Percentiles rank a stretch among this genome's conserved stretches.
Conservation (phyloP, 2,888 invertebrate genomes). For the Crocallis elinguaria region DNA sequence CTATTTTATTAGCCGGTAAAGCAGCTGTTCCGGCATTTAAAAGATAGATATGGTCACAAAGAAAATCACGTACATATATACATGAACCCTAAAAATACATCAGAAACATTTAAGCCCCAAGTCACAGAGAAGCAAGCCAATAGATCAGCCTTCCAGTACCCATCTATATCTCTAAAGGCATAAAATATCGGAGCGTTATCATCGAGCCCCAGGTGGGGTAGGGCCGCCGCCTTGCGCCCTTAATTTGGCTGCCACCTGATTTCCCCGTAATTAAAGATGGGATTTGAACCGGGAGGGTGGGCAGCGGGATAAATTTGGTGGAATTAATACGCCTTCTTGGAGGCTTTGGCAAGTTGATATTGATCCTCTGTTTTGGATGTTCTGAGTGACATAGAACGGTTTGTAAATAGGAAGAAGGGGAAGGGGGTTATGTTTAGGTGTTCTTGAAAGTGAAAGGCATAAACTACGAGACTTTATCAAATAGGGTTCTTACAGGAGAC, state of each 20-base stretch:
- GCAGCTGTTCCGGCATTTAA: too few species aligned
- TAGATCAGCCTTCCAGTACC: constrained; percentile 23
- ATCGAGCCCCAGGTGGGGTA: constrained; percentile 43
- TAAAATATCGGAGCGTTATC: constrained; percentile 47
- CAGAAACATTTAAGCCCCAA: not conserved
- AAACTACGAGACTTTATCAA: not conserved
- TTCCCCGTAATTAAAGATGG: constrained; percentile 62
- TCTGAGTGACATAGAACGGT: constrained; percentile 17
- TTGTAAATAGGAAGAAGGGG: not conserved
- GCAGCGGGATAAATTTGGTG: constrained; percentile 38
- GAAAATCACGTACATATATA: too few species aligned
- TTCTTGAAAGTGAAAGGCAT: not conserved
- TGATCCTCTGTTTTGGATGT: constrained; percentile 23
- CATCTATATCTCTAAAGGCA: constrained; percentile 26
- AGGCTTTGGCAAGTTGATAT: constrained; percentile 24
- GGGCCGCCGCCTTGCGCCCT: constrained; percentile 26
- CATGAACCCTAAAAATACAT: not conserved
- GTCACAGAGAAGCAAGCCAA: not conserved
- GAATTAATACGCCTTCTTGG: constrained; percentile 42
- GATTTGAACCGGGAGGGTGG: constrained; percentile 44
- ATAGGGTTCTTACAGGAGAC: not conserved
- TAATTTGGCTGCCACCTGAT: constrained; percentile 56
- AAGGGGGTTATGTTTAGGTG: not conserved
- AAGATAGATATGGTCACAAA: too few species aligned
- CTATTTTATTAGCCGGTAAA: too few species aligned